Conservation (phyloP, 1,140 invertebrate species). For the Tyrophagus putrescentiae region DNA sequence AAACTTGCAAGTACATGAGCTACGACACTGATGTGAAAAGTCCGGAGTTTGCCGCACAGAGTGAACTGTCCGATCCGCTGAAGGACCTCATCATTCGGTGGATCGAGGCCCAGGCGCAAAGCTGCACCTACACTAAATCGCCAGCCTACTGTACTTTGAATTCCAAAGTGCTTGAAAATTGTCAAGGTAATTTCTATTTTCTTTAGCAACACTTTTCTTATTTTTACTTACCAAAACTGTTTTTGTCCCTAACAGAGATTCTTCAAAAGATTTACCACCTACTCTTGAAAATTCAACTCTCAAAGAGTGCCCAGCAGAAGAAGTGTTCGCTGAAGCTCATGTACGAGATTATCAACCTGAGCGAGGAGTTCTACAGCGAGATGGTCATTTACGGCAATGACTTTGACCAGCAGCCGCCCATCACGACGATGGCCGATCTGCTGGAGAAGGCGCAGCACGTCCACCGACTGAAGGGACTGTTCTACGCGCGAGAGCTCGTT, state of each 20-base stretch:
- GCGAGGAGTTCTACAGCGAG: conserved; percentile 38
- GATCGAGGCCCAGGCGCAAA: not conserved
- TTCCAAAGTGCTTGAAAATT: not conserved
- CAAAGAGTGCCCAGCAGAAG: not conserved
- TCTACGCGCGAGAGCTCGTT: not conserved
- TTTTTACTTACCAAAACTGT: not conserved
- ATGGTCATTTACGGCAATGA: conserved; percentile 36
- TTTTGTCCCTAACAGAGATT: not conserved
- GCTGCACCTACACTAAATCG: not conserved
- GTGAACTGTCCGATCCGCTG: not conserved
- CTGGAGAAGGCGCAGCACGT: conserved; percentile 25
- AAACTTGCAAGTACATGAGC: not conserved
- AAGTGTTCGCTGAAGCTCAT: not conserved
- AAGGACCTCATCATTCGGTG: not conserved
- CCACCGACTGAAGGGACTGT: not conserved
- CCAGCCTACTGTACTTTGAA: not conserved
- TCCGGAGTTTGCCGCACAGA: not conserved
- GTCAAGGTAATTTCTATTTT: not conserved
- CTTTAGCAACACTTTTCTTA: not conserved
- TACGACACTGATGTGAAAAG: not conserved
- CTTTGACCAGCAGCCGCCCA: conserved; percentile 34
- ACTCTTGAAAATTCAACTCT: not conserved
- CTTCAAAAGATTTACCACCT: not conserved
- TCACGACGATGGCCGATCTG: conserved; percentile 30
- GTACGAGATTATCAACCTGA: conserved; percentile 33